Conservation (phyloP, 2,113 vertebrate genomes). For the Hyperoodon ampullatus region DNA sequence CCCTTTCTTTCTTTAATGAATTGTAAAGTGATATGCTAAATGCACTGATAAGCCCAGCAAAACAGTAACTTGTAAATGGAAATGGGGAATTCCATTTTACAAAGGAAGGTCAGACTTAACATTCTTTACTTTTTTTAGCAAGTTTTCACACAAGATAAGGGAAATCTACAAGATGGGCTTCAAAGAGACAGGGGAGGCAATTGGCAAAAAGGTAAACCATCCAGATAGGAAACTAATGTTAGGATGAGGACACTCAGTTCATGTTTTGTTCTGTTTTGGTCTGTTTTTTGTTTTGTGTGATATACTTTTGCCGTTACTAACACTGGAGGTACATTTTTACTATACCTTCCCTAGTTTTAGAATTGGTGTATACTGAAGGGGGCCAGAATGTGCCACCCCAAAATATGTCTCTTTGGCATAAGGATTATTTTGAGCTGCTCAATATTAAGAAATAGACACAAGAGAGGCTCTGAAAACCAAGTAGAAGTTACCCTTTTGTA, state of each 20-base stretch:
- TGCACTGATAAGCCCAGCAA: background rate
- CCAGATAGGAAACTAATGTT: background rate
- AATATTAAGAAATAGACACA: background rate
- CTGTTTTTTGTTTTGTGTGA: conserved; percentile 50
- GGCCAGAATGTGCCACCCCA: background rate
- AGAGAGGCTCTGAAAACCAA: background rate
- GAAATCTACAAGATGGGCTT: background rate
- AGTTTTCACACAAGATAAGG: background rate
- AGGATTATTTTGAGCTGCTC: background rate
- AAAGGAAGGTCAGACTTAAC: background rate
- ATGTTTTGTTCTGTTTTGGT: background rate
- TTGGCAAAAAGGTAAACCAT: background rate
- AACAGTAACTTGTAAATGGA: background rate
- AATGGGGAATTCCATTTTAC: background rate
- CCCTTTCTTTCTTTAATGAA: background rate
- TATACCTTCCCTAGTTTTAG: conserved; percentile 76
- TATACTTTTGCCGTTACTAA: background rate
- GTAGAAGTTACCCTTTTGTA: background rate
- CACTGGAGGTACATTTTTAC: conserved; percentile 73
- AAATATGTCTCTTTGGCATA: background rate
- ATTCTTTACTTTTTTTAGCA: background rate
- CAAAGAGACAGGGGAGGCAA: background rate
- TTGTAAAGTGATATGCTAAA: background rate
- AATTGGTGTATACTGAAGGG: conserved; percentile 41
- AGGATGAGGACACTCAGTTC: background rate